phyloP scores from a whole-genome alignment of 2,888 invertebrate genomes.

The Scaptomyza caliginosa region DNA sequence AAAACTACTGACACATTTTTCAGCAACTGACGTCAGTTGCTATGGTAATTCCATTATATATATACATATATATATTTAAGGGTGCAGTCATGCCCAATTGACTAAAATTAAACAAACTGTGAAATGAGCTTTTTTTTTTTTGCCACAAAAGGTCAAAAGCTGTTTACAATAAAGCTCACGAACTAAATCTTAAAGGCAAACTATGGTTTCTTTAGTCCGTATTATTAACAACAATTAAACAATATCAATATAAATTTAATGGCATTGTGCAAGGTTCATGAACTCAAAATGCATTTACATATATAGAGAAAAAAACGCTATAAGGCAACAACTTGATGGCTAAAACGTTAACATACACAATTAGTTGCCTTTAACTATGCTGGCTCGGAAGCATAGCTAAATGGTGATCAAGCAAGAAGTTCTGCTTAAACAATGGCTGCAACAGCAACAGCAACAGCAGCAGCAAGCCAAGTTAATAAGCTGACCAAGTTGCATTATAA shows the following conservation, averaged over 20 bases:
- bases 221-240: too few species aligned
- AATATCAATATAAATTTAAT: background rate
- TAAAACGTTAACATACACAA: conserved; percentile 70
- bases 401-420: conserved; percentile 10
- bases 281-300: conserved; percentile 8
- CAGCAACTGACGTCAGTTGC: background rate
- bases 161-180: background rate
- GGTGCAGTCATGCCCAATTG: conserved; percentile 3
- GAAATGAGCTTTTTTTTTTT: background rate
- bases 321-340: conserved; percentile 62
- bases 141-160: background rate
- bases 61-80: background rate
- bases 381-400: conserved; percentile 26
- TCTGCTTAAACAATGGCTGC: background rate
- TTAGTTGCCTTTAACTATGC: conserved; percentile 71
- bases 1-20: background rate
- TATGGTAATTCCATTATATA: background rate
- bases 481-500: background rate
- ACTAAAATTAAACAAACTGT: background rate
- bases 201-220: too few species aligned
- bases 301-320: background rate
- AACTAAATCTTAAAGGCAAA: too few species aligned
- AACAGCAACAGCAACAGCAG: background rate
- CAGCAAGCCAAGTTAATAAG: conserved; percentile 53
- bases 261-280: conserved; percentile 6